Base-by-base conservation (phyloP, 1,140 invertebrate genomes). In the Phortica variegata region DNA sequence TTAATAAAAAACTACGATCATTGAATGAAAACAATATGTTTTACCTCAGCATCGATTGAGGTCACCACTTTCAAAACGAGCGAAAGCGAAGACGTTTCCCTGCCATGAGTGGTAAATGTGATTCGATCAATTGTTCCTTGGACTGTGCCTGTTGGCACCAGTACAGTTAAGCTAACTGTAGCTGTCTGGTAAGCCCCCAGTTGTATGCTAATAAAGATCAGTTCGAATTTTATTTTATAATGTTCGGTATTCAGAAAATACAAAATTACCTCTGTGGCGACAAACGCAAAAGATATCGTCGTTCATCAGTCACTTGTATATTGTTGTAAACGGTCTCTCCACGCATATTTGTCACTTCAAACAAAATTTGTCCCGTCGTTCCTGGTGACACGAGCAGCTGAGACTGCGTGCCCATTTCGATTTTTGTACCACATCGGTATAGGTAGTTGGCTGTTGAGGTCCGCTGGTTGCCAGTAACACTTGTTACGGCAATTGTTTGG, bases 341-440 rank as follows among this genome's bases (percentile, higher is more conserved):
- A 6, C 80, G 74, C 56, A 77, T 79, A 58, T 83, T 83, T 0
- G 80, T 82, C 5, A 83, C 79, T 70, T 83, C 81, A 52, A 80
- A 83, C 18, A 81, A 73, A 18, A 73, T 37, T n/a, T 63, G 59
- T 1, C 62, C 46, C 17, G 55, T 43, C 36, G 70, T 58, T 0
- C 75, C 74, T 0, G 75, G 52, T 0, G 59, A 59, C 0, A 75
- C 54, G 13, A 65, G 39, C 3, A 76, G 29, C 39, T 75, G 65
- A 1, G 74, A 77, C 43, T 75, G 66, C 3, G 61, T 60, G 17
- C 55, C 73, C 12, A 77, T 48, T 26, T 77, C 73, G 2, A 77
- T 65, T 54, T 73, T 75, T 1, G 70, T 75, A 45, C 60, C 58
- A 36, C 63, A 62, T 13, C 58, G 60, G 43, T 74, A 66, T 15